Conservation (phyloP, 2,888 invertebrate species). For the Ischnura elegans region DNA sequence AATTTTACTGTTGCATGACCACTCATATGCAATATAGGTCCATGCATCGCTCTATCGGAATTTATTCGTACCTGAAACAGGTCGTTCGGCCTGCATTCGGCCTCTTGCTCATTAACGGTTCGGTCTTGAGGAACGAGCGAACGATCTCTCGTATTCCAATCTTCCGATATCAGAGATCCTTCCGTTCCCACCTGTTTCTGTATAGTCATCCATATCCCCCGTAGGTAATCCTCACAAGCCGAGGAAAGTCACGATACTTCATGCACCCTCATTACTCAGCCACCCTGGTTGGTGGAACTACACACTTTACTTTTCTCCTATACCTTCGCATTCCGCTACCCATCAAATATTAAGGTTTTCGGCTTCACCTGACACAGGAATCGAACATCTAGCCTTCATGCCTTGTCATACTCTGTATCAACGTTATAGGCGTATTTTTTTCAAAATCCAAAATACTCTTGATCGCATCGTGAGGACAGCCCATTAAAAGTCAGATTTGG, state of each 20-base stretch:
- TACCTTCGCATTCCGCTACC: not conserved
- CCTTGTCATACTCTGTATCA: no score
- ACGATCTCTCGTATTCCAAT: not conserved
- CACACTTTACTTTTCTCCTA: not conserved
- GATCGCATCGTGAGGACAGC: no score
- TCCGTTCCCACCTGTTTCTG: not conserved
- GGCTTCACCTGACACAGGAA: no score
- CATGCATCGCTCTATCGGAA: not conserved
- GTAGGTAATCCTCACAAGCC: not conserved
- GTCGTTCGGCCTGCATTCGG: not conserved
- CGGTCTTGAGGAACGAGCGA: not conserved
- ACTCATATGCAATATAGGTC: not conserved
- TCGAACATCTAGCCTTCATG: no score
- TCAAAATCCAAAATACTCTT: no score
- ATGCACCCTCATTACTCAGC: not conserved
- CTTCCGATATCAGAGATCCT: not conserved
- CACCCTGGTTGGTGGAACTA: not conserved
- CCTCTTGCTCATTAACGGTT: not conserved
- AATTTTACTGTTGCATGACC: no score
- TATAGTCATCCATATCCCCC: not conserved
- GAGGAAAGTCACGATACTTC: not conserved
- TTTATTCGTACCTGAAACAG: not conserved
- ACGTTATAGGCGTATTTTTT: no score
- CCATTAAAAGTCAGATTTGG: no score
- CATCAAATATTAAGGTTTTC: not conserved